phyloP scores from a whole-genome alignment of 2,888 invertebrate species.

The Acanthoscelides obtectus region DNA sequence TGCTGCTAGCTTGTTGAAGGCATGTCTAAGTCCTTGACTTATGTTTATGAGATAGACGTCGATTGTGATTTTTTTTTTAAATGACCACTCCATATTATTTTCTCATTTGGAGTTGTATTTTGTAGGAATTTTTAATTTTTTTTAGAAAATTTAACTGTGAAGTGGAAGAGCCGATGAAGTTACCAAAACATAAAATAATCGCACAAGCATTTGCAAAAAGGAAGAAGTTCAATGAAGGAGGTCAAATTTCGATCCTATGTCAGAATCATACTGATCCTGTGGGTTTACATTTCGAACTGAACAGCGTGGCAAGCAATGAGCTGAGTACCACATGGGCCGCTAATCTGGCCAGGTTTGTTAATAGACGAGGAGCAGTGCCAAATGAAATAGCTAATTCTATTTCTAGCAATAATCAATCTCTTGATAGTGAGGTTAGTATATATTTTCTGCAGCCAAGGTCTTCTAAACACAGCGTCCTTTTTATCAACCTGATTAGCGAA shows the following conservation, averaged over 20 bases:
- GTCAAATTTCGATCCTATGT: constrained; percentile 81
- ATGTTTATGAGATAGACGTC: no score
- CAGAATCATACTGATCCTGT: constrained; percentile 90
- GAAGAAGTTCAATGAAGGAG: constrained; percentile 77
- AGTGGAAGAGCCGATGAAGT: constrained; percentile 62
- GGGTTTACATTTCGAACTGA: constrained; percentile 68
- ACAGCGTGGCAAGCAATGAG: constrained; percentile 72
- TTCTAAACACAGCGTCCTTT: no score
- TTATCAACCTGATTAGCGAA: no score
- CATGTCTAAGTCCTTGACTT: no score
- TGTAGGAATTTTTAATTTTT: constrained; percentile 16
- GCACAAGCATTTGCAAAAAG: constrained; percentile 87
- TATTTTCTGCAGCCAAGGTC: no score
- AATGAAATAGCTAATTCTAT: constrained; percentile 53
- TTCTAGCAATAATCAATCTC: constrained; percentile 53
- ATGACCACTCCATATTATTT: neutral
- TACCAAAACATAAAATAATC: constrained; percentile 84
- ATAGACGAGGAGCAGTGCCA: constrained; percentile 77
- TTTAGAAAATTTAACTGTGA: constrained; percentile 69
- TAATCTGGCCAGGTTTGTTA: constrained; percentile 80
- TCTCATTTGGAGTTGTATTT: neutral
- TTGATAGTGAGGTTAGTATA: constrained; percentile 47
- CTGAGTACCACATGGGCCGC: constrained; percentile 91
- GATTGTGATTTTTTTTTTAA: no score
- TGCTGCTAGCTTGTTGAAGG: no score